Evolutionary conservation across 2,113 vertebrate genomes (phyloP).

Genomic region (Baryphthengus martii): DNA sequence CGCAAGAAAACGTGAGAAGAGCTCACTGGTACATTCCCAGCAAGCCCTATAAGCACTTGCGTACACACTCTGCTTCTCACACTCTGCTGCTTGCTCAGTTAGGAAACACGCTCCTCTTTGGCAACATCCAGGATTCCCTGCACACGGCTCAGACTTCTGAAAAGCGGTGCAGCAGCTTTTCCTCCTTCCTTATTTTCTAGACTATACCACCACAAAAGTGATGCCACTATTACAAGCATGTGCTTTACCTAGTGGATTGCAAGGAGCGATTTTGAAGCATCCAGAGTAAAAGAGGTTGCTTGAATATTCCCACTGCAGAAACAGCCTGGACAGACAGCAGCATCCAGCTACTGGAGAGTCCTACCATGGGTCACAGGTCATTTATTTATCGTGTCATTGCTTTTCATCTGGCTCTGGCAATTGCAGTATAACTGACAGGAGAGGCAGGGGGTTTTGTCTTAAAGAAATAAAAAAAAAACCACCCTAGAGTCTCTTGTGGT

Average conservation of each 20-base stretch:
- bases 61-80: not conserved
- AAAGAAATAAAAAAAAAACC: not conserved
- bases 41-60: not conserved
- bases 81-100: not conserved
- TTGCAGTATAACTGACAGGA: not conserved
- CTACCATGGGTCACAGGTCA: not conserved
- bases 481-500: not conserved
- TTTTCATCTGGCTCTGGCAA: not conserved
- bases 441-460: not conserved
- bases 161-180: not conserved
- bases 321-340: not conserved
- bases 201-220: accelerated
- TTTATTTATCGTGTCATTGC: not conserved
- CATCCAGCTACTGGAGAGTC: not conserved
- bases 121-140: not conserved
- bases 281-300: not conserved
- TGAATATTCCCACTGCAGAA: not conserved
- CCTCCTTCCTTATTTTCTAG: not conserved
- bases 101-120: not conserved
- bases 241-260: not conserved
- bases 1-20: not conserved
- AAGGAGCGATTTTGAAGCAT: not conserved
- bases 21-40: not conserved
- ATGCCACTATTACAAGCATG: not conserved
- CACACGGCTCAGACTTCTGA: not conserved